These are phyloP conservation scores for Sphaerodactylus townsendi DNA, from an alignment of 2,113 vertebrate genomes.

Conservation along the genomic window DNA sequence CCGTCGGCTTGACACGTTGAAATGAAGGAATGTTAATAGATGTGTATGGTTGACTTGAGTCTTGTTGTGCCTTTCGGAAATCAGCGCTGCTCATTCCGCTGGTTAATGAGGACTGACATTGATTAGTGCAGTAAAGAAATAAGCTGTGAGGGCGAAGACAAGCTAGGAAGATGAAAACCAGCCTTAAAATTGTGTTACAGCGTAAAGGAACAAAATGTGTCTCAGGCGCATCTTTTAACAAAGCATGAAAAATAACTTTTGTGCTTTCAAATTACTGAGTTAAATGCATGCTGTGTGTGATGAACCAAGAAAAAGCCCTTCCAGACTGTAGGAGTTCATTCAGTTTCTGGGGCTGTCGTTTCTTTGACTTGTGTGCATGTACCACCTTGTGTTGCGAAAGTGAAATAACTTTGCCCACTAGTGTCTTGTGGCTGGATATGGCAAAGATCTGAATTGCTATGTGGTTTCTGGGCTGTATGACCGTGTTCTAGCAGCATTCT, in stretches of 20 bases:
- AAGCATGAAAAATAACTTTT: background rate
- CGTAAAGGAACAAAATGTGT: background rate
- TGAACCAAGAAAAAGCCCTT: background rate
- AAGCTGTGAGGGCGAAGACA: no score
- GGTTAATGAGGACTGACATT: constrained; percentile 1
- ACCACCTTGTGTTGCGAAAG: background rate
- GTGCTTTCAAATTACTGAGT: background rate
- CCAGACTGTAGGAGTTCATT: background rate
- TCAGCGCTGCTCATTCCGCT: background rate
- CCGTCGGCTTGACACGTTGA: background rate
- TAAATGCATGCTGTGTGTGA: background rate
- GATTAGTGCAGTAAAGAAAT: constrained; percentile 7
- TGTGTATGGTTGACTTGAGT: constrained; percentile 18
- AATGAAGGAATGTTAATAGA: constrained; percentile 17
- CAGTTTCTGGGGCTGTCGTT: no score
- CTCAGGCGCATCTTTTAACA: background rate
- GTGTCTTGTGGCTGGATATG: background rate
- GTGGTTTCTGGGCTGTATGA: no score
- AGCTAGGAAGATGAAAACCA: background rate
- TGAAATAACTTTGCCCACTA: background rate
- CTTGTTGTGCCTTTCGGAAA: background rate
- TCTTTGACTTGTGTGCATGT: background rate
- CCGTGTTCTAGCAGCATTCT: no score
- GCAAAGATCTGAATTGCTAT: background rate
- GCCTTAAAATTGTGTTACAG: background rate